Base-by-base conservation (phyloP, 2,113 vertebrate genomes). In the Neofelis nebulosa region DNA sequence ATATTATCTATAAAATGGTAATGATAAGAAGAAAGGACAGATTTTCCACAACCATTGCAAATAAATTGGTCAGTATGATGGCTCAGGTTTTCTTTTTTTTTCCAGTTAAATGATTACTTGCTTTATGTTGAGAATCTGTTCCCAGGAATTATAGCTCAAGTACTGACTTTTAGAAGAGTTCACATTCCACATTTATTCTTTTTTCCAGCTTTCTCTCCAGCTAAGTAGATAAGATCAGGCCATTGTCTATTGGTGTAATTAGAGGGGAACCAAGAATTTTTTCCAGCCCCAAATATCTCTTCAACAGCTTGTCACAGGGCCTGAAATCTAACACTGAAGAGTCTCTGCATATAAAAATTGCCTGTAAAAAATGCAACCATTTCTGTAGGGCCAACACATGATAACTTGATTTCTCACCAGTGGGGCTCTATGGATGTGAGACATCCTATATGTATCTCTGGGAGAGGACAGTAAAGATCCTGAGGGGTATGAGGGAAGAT, bases 161-260 rank as follows among this genome's bases (percentile, higher is more conserved):
- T 82, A 71, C 52, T 69, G 38, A 79, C 86, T 79, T 94, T 79
- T 73, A 69, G n/a, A 63, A 90, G 73, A 94, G 65, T 86, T 94
- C 63, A 73, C 23, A 29, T 71, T 86, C 50, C 29, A 65, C 7
- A 45, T 85, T 78, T 76, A 25, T 78, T 83, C 31, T 21, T 90
- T 52, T 38, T 84, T n/a, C 33, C 63, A 80, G 27, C 3, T 79
- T 85, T 79, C 73, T 80, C 65, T 90, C n/a, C 31, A 45, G 61
- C 52, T 69, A n/a, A 50, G 33, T 84, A 14, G 68, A 36, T 50
- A 21, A 12, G 41, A 41, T 50, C 29, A 83, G 48, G 9, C n/a
- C 8, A 21, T 66, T 89, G 36, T 78, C 27, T 93, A n/a, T 0
- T 41, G 11, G 33, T 84, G 5, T 45, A 45, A 79, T 41, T 65